Percentiles rank a stretch among this genome's conserved stretches.
Evolutionary conservation across 2,113 vertebrate genomes (phyloP).

Genomic region (Menura novaehollandiae): DNA sequence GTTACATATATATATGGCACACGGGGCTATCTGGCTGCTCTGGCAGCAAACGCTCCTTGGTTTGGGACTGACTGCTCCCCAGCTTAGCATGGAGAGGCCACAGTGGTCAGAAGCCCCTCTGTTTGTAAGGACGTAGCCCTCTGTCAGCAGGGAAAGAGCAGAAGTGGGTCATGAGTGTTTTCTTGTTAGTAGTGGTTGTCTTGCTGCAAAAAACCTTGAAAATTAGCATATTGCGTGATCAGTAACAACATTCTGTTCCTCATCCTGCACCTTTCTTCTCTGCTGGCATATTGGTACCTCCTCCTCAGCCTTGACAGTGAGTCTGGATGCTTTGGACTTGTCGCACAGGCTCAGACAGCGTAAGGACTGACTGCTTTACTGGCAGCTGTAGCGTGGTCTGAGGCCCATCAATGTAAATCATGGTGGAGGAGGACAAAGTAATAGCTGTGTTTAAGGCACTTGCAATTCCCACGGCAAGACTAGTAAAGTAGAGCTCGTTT

Average conservation of each 20-base stretch:
- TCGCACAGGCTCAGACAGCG: rapidly evolving
- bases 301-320: neutral
- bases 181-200: neutral
- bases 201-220: neutral
- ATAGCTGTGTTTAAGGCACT: neutral
- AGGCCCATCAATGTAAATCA: neutral
- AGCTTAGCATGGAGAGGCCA: neutral
- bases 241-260: neutral
- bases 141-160: neutral
- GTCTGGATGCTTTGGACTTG: neutral
- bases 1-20: neutral
- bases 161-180: neutral
- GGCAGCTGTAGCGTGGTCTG: neutral
- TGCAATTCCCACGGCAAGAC: neutral
- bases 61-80: neutral
- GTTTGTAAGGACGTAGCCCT: neutral
- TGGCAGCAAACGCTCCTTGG: neutral
- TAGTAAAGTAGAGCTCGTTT: neutral
- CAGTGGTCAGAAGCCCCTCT: neutral
- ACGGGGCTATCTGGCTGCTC: rapidly evolving
- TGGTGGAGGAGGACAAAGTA: neutral
- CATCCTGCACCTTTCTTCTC: neutral
- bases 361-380: neutral
- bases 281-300: neutral
- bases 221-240: neutral